Conservation (phyloP, 2,113 vertebrate species). For the Erythrolamprus reginae region DNA sequence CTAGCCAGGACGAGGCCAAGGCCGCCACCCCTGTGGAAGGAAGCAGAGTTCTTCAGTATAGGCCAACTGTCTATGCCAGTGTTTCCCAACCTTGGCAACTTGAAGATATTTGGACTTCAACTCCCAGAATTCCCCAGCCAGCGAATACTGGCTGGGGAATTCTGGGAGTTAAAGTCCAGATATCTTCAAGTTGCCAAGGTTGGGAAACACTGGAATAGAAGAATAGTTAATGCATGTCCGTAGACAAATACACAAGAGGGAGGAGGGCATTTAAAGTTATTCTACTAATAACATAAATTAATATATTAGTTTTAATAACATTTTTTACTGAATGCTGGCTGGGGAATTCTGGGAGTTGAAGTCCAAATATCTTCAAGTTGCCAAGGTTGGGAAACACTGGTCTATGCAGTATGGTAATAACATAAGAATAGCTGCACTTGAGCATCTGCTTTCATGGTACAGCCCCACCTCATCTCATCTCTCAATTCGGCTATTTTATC, state of each 20-base stretch:
- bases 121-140: too few species aligned
- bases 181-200: too few species aligned
- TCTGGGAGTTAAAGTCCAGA: too few species aligned
- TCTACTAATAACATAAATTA: too few species aligned
- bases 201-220: too few species aligned
- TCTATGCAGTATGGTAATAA: background rate
- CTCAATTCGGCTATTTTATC: background rate
- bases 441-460: background rate
- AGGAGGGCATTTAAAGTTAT: background rate
- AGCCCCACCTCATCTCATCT: background rate
- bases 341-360: too few species aligned
- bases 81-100: too few species aligned
- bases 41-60: background rate
- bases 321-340: too few species aligned
- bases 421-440: background rate
- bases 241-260: background rate
- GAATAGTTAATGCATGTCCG: background rate
- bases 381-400: too few species aligned
- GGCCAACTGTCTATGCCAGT: background rate
- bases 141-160: too few species aligned
- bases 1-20: constrained; percentile 93
- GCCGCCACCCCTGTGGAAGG: constrained; percentile 80
- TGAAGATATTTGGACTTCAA: too few species aligned
- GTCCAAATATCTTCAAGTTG: too few species aligned
- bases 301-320: background rate